Evolutionary conservation across 2,113 vertebrate species (phyloP), one percentile per base, ranked within the genome.

Genomic region (Cervus canadensis): DNA sequence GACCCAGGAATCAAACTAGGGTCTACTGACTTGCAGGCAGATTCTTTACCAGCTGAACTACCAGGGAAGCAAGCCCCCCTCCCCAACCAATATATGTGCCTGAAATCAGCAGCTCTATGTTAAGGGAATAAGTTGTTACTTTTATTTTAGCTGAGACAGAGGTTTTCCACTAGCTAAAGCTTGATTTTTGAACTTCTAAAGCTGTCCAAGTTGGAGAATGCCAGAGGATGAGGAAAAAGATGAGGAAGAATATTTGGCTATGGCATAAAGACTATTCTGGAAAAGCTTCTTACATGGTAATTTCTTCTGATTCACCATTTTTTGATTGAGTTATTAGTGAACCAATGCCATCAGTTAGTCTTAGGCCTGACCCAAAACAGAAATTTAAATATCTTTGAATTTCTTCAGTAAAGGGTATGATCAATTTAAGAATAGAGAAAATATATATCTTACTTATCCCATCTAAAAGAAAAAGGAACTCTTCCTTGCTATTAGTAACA

Each of bases 351-450:
- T 71, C 50, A 87, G 23, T 89, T 92, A 56, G 40, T 93, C 92
- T 17, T 64, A 94, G 62, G 23, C 14, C 45, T 96, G 86, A 85
- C 57, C 19, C 13, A 54, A 96, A 67, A 85, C 17, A 76, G 21
- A 71, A 94, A 60, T 82, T 52, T 95, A 82, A 83, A 79, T 88
- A 78, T 89, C 21, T 93, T 54, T 91, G 67, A 97, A 95, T 67
- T 88, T 76, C 60, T 54, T 92, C 90, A 94, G 82, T 25, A 64
- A 95, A 90, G 40, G 28, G 7, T 64, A 36, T 71, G 71, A 90
- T 45, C 67, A 71, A 7, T 93, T 92, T 43, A 84, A 62, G 30
- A 43, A 36, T 4, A n/a, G n/a, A 79, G 14, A 91, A 93, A 87
- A 62, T 52, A 60, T 57, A 76, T 56, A 62, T 45, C 64, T 90